These are phyloP conservation scores for Muraenolepis orangiensis DNA, from an alignment of 2,797 vertebrate species.

Conservation along the genomic window DNA sequence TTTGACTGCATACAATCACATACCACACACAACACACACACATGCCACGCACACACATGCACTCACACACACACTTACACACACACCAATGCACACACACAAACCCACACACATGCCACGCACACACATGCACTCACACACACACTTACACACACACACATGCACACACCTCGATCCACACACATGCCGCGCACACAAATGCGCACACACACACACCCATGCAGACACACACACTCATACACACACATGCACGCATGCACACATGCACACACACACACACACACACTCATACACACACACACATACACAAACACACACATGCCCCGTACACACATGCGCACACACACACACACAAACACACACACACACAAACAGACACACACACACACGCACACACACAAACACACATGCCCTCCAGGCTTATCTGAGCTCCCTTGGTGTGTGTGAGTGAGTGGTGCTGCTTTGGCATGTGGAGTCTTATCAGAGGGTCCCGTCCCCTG, in stretches of 20 bases:
- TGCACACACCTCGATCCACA: not conserved
- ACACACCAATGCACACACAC: not conserved
- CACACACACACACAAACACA: not conserved
- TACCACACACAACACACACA: conserved; percentile 32
- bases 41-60: too few relatives aligned
- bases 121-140: not conserved
- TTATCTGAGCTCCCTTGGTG: conserved; percentile 48
- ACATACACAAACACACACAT: not conserved
- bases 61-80: not conserved
- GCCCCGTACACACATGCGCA: not conserved
- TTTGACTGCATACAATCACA: conserved; percentile 44
- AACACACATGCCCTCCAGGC: conserved; percentile 24
- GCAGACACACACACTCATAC: too few relatives aligned
- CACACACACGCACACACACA: not conserved
- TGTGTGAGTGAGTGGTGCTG: conserved; percentile 20
- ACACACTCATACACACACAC: too few relatives aligned
- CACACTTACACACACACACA: not conserved
- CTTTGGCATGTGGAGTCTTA: conserved; percentile 45
- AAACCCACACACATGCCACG: not conserved
- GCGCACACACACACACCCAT: not conserved
- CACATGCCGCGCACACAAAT: not conserved
- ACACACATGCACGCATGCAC: too few relatives aligned
- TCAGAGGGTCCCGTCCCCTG: conserved; percentile 69
- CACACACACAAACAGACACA: not conserved
- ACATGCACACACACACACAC: too few relatives aligned